Evolutionary conservation across 2,113 vertebrate species (phyloP), one percentile per base, ranked within the genome.

Genomic region (Zosterops pallidus): DNA sequence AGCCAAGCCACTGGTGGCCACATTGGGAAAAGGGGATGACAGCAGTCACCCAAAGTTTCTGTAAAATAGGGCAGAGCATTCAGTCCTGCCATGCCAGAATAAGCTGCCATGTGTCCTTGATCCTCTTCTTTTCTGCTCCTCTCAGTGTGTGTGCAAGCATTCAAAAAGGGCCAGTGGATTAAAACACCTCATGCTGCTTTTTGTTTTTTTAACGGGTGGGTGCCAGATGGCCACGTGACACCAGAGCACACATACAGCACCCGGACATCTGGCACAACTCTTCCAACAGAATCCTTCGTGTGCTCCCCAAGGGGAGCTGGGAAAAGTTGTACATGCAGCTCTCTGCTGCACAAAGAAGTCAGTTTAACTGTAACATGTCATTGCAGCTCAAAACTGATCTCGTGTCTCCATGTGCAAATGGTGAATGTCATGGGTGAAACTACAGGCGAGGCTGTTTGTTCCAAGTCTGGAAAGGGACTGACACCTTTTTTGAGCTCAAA

Each of bases 211-310:
- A 74, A 8, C 1, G 2, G 3, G 37, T 53, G 49, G 15, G 5
- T 92, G 74, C 53, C 77, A 82, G 84, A 71, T 90, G 84, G 69
- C 49, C 84, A 83, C 1, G 2, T 85, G 85, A 60, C 37, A 79
- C 44, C 75, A 55, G 78, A 78, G 52, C 2, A 1, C 35, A 6
- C 0, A 0, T 37, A 13, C 64, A 11, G 76, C 15, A 37, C 65
- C 49, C 0, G 0, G 25, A 79, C 88, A 62, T 68, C 83, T 90
- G 71, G 28, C 70, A 69, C 79, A 57, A 55, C 67, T 72, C 79
- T 92, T 82, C 53, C 53, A 56, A 37, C 22, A 87, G 65, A 65
- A 83, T 50, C 46, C 49, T 37, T 75, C 4, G 2, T 18, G 25
- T 89, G 81, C 21, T 63, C 39, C 47, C 56, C 56, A 49, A 0